Percentiles rank a stretch among this genome's conserved stretches.
These are phyloP conservation scores for Bombus sylvicola DNA, from an alignment of 1,140 invertebrate species.

Conservation along the genomic window DNA sequence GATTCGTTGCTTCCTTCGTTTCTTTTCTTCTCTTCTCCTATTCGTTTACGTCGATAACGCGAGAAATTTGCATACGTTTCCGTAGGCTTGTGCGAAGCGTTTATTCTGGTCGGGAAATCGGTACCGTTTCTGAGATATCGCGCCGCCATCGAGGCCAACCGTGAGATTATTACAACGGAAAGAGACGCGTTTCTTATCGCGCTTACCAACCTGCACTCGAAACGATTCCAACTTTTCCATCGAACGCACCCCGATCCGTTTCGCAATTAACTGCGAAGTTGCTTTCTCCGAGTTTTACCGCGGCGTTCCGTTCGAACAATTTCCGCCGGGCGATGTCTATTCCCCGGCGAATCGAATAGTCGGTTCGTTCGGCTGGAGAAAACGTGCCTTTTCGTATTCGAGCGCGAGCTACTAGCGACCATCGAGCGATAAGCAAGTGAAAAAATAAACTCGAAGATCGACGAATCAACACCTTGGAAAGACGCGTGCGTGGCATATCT, in stretches of 20 bases:
- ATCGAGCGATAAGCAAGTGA: slow-evolving; percentile 12
- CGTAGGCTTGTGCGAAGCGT: neutral
- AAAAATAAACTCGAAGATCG: slow-evolving; percentile 14
- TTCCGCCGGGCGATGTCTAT: neutral
- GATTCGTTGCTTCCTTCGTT: neutral
- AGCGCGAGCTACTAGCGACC: neutral
- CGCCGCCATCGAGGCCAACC: slow-evolving; percentile 18
- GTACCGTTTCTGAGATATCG: neutral
- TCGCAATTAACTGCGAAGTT: neutral
- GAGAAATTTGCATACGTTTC: neutral
- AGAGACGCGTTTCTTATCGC: neutral
- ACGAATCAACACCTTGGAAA: slow-evolving; percentile 18
- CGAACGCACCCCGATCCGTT: neutral
- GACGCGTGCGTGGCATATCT: slow-evolving; percentile 15
- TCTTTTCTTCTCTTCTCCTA: neutral
- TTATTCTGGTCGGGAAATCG: neutral
- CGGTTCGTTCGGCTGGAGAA: neutral
- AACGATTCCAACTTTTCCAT: neutral
- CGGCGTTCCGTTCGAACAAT: too few relatives aligned
- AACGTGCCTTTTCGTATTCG: neutral
- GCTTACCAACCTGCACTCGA: neutral
- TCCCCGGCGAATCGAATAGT: neutral
- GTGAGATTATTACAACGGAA: slow-evolving; percentile 1
- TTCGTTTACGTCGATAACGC: neutral
- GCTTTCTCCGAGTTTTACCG: neutral